These are phyloP conservation scores for Aporophyla lueneburgensis DNA, from an alignment of 2,888 invertebrate species.

Conservation along the genomic window DNA sequence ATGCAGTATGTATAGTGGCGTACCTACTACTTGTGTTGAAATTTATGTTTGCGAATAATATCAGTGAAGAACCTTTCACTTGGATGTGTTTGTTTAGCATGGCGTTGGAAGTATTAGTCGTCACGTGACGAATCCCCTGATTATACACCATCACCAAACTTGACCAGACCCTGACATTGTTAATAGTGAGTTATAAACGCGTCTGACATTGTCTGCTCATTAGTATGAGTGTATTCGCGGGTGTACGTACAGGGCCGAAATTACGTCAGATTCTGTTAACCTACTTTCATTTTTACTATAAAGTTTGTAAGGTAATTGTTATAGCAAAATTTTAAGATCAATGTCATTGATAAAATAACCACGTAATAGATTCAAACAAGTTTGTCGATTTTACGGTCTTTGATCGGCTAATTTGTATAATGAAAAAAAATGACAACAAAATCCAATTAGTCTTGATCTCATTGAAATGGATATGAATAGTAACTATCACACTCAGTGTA, in stretches of 20 bases:
- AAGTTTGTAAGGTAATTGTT: constrained; percentile 68
- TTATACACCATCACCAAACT: constrained; percentile 34
- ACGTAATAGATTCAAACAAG: constrained; percentile 48
- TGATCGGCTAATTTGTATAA: constrained; percentile 1
- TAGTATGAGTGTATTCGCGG: constrained; percentile 67
- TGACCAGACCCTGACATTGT: constrained; percentile 25
- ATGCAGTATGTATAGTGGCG: constrained; percentile 38
- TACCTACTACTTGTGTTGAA: constrained; percentile 30
- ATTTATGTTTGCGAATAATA: constrained; percentile 48
- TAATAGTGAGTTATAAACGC: constrained; percentile 40
- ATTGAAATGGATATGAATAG: constrained; percentile 5
- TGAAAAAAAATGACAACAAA: neutral
- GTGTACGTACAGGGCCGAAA: constrained; percentile 77
- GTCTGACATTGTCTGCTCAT: constrained; percentile 56
- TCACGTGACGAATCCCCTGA: constrained; percentile 29
- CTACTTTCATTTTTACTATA: constrained; percentile 78
- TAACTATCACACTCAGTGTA: neutral
- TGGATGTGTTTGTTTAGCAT: constrained; percentile 42
- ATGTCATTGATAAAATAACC: constrained; percentile 64
- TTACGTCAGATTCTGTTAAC: constrained; percentile 79
- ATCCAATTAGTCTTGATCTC: neutral
- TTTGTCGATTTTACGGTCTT: constrained; percentile 30
- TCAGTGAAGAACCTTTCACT: constrained; percentile 52
- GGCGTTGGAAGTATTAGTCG: constrained; percentile 18
- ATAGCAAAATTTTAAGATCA: constrained; percentile 63